Base-by-base conservation (phyloP, 35 echinoderm and acorn worm genomes). In the Hemicentrotus pulcherrimus region DNA sequence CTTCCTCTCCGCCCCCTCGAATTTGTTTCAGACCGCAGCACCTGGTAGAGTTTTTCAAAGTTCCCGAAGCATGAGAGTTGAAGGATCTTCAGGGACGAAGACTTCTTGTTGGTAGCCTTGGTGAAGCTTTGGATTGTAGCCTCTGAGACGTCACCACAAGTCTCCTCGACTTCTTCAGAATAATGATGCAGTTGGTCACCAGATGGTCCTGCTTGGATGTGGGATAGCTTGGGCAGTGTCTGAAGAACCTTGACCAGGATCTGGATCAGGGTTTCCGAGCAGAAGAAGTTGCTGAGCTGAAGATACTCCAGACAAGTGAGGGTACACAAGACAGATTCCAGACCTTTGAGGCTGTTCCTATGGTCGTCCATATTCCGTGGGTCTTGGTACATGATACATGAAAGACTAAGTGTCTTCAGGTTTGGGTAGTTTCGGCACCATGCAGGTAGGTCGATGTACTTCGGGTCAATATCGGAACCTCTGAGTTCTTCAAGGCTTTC, bases 401-500 rank as follows among this genome's bases (percentile, higher is more conserved):
- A 93, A 13, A 93, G 91, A 31, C 46, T 47, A 2, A 93, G 48
- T 13, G 48, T 19, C 10, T 47, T 47, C n/a, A 93, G 46, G 31
- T 93, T 93, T 22, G 91, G 91, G 28, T 93, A 93, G 9, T 58
- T 93, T 58, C 48, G 91, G 48, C 91, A 93, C 91, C 45, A 93
- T 13, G 91, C 16, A 24, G 91, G 91, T 31, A 93, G n/a, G 91
- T 93, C 48, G 46, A 93, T 93, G 91, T 93, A 93, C 48, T 58
- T 93, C 22, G 91, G 91, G n/a, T 93, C 91, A 31, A 93, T 58
- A 31, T 93, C 91, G 24, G 14, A 13, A 3, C 46, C 91, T n/a
- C 11, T 47, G 30, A 93, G 47, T 31, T 93, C 91, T 58, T 93
- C 91, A 0, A 93, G 91, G 45, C 9, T 48, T 31, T 93, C 91